phyloP scores from a whole-genome alignment of 2,113 vertebrate species.

The Oncorhynchus mykiss region DNA sequence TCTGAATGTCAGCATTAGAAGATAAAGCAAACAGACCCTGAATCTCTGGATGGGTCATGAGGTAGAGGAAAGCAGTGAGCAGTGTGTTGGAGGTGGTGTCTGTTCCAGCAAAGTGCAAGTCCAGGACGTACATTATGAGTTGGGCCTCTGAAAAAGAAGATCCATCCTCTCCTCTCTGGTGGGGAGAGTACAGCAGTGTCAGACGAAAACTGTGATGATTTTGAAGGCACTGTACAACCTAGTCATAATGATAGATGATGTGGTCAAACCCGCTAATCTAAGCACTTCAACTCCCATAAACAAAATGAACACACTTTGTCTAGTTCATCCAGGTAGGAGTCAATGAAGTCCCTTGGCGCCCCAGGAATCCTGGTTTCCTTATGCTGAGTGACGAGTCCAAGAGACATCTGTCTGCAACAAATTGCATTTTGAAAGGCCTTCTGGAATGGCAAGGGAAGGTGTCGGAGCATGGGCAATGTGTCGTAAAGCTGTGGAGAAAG shows the following conservation, averaged over 20 bases:
- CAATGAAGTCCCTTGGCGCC: conserved; percentile 49
- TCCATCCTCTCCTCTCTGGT: conserved; percentile 20
- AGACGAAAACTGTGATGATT: neutral
- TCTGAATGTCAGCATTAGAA: too few relatives aligned
- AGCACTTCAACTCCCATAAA: neutral
- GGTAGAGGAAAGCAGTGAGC: conserved; percentile 46
- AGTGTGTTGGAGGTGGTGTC: conserved; percentile 57
- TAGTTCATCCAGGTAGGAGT: conserved; percentile 60
- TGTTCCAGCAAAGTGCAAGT: conserved; percentile 45
- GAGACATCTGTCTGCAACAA: neutral
- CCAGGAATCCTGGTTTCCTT: conserved; percentile 35
- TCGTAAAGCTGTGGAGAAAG: conserved; percentile 37
- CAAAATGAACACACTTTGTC: conserved; percentile 26
- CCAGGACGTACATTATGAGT: conserved; percentile 24
- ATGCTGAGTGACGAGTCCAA: conserved; percentile 31
- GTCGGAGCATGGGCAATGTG: conserved; percentile 28
- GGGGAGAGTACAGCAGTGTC: neutral
- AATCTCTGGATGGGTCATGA: conserved; percentile 47
- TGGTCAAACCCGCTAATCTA: neutral
- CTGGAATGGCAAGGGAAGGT: conserved; percentile 48
- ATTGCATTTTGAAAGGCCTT: conserved; percentile 30
- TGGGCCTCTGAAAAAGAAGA: conserved; percentile 38
- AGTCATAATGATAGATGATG: neutral
- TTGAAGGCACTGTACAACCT: neutral
- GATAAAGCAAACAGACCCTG: conserved; percentile 36